These are phyloP conservation scores for Stomorhina lunata DNA, from an alignment of 2,888 invertebrate species.

Conservation along the genomic window DNA sequence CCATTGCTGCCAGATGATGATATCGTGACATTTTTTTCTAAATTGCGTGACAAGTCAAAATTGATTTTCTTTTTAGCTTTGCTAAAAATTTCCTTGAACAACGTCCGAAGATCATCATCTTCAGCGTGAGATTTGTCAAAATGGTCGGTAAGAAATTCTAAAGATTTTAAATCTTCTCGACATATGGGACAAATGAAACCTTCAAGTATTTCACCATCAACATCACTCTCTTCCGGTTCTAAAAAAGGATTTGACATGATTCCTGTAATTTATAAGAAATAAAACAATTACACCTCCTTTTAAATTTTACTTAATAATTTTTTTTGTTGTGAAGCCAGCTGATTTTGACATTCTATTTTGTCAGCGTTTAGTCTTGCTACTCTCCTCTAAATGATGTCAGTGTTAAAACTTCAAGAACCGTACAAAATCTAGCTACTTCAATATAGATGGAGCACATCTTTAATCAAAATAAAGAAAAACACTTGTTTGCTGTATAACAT, in stretches of 20 bases:
- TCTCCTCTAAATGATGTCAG: neutral
- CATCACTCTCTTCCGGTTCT: constrained; percentile 72
- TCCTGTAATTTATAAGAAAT: neutral
- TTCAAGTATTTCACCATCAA: constrained; percentile 86
- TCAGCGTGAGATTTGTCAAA: constrained; percentile 94
- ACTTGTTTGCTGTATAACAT: neutral
- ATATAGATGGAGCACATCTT: too few species aligned
- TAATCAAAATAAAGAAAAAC: constrained; percentile 3
- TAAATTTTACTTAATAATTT: neutral
- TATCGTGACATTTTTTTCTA: constrained; percentile 81
- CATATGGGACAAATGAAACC: constrained; percentile 98
- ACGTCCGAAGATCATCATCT: constrained; percentile 89
- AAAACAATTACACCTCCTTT: neutral
- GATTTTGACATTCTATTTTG: neutral
- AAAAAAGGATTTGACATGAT: constrained; percentile 76
- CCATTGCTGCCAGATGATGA: constrained; percentile 60
- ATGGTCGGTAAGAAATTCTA: constrained; percentile 90
- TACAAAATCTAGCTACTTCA: too few species aligned
- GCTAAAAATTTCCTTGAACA: constrained; percentile 89
- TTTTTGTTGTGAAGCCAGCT: constrained; percentile 26
- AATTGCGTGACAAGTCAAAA: constrained; percentile 82
- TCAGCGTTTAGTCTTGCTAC: neutral
- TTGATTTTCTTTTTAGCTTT: constrained; percentile 94
- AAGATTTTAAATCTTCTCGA: constrained; percentile 92
- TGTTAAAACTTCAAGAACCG: too few species aligned